phyloP scores from a whole-genome alignment of 2,888 invertebrate species.

The Diplazon laetatorius region DNA sequence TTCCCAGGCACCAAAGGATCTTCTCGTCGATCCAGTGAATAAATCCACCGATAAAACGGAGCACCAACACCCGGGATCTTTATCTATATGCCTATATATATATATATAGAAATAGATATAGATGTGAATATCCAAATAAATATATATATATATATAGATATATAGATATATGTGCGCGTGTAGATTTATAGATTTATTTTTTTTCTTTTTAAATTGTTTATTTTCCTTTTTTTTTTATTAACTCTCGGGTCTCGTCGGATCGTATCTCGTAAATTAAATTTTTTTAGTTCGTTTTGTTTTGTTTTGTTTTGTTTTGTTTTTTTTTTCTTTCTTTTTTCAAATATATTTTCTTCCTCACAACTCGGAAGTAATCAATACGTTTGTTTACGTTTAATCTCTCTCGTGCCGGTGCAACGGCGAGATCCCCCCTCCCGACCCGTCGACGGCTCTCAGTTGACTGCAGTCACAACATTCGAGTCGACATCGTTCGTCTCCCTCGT shows the following conservation, averaged over 20 bases:
- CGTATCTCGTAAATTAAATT: no score
- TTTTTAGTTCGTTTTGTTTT: no score
- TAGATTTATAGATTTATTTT: no score
- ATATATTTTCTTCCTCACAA: background rate
- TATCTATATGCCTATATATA: background rate
- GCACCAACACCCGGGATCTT: slow-evolving; percentile 47
- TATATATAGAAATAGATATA: background rate
- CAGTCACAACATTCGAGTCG: slow-evolving; percentile 45
- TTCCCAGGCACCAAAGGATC: slow-evolving; percentile 69
- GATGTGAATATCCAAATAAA: no score
- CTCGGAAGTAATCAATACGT: background rate
- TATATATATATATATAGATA: no score
- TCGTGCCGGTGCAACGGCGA: background rate
- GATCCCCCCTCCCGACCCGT: background rate
- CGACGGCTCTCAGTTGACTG: slow-evolving; percentile 23
- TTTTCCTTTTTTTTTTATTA: background rate
- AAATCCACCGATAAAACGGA: slow-evolving; percentile 57
- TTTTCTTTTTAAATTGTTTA: slow-evolving; percentile 18
- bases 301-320: slow-evolving; percentile 7
- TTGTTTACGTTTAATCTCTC: slow-evolving; percentile 10
- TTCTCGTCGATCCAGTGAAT: slow-evolving; percentile 67
- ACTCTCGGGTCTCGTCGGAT: background rate
- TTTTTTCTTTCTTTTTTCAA: background rate
- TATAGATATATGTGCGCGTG: no score
- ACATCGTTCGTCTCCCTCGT: slow-evolving; percentile 39